A percentile compares a stretch with the other conserved stretches of the same genome.
Conservation (phyloP, 30 jellyfish, hydroid and myxozoan species). For the Sanderia malayensis region DNA sequence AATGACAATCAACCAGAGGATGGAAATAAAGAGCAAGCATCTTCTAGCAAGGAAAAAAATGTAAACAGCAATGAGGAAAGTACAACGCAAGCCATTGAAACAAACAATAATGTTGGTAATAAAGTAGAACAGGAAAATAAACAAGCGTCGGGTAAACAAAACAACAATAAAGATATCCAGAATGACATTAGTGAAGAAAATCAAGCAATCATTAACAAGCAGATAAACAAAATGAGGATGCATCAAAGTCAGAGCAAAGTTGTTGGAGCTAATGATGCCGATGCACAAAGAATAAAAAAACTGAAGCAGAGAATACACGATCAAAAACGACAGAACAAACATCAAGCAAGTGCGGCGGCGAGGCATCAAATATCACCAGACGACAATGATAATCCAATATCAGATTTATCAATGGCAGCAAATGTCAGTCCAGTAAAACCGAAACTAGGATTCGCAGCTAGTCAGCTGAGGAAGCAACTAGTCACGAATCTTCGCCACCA, state of each 20-base stretch:
- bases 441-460: constrained; percentile 52
- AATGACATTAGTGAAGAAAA: constrained; percentile 18
- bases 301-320: constrained; percentile 47
- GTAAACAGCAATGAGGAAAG: neutral
- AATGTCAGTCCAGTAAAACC: constrained; percentile 49
- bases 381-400: neutral
- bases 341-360: constrained; percentile 57
- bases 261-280: neutral
- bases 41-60: no score
- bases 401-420: constrained; percentile 27
- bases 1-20: no score
- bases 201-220: constrained; percentile 3
- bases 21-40: neutral
- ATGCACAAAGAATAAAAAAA: constrained; percentile 20
- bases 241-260: neutral
- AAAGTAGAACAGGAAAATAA: neutral
- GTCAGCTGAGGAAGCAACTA: constrained; percentile 57
- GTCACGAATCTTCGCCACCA: constrained; percentile 51
- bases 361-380: constrained; percentile 45
- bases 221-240: neutral
- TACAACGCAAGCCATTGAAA: neutral
- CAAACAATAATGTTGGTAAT: neutral
- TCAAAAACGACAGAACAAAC: constrained; percentile 38
- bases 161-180: neutral
- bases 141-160: constrained; percentile 1